Conservation (phyloP, 2,113 vertebrate genomes). For the Gallinago jamesoni region DNA sequence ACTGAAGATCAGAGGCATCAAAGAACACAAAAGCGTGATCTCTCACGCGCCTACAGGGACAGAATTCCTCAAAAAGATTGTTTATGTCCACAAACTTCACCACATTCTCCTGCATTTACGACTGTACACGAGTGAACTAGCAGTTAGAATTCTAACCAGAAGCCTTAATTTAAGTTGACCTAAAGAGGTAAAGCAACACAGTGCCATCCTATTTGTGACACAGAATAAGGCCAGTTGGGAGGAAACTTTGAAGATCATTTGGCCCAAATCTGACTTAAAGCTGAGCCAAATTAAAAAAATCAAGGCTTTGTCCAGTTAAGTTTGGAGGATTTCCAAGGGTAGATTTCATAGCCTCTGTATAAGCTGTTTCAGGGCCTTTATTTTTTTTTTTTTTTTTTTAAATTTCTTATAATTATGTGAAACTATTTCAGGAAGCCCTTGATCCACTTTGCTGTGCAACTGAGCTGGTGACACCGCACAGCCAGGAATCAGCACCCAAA, state of each 20-base stretch:
- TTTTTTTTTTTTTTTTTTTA: neutral
- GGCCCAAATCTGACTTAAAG: neutral
- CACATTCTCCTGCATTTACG: neutral
- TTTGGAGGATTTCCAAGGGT: neutral
- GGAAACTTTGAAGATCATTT: neutral
- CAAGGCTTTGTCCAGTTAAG: neutral
- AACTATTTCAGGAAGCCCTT: too few species aligned
- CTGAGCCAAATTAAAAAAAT: neutral
- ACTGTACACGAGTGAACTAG: neutral
- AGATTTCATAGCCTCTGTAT: neutral
- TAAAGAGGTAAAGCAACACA: neutral
- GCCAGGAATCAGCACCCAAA: neutral
- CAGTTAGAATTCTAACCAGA: neutral
- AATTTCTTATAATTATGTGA: too few species aligned
- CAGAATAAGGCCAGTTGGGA: neutral
- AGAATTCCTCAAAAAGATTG: neutral
- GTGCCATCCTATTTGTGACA: neutral
- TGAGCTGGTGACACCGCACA: neutral
- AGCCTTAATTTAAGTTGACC: neutral
- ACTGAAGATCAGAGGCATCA: neutral
- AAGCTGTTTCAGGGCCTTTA: neutral
- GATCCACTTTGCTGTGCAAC: too few species aligned
- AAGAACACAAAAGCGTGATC: neutral
- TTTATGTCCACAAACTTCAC: neutral
- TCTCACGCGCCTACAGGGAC: neutral